Evolutionary conservation across 2,113 vertebrate genomes (phyloP).

Genomic region (Zapus hudsonius): DNA sequence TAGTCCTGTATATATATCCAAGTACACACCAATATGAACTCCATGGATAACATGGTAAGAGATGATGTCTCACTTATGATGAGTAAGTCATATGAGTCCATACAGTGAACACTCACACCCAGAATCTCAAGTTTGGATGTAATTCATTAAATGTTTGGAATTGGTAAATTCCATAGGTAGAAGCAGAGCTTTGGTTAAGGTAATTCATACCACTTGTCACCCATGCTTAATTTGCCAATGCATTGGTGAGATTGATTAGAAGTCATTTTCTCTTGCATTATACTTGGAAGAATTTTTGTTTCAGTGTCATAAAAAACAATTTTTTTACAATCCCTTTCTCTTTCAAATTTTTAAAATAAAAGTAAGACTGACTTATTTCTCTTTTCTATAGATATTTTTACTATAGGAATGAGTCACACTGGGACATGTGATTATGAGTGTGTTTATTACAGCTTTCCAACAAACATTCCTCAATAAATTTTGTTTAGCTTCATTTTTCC

Average conservation of each 20-base stretch:
- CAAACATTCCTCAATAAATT: neutral
- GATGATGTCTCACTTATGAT: neutral
- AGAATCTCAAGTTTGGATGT: neutral
- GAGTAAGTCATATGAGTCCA: neutral
- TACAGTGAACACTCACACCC: neutral
- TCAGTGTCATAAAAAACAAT: neutral
- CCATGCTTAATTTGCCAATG: neutral
- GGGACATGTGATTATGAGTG: neutral
- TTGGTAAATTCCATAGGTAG: neutral
- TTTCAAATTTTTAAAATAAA: conserved; percentile 23
- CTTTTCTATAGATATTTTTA: neutral
- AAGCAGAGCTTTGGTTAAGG: neutral
- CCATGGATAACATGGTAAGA: neutral
- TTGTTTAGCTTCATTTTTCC: conserved; percentile 18
- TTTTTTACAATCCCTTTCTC: neutral
- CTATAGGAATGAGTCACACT: neutral
- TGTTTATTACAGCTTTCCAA: neutral
- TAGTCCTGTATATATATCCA: no score
- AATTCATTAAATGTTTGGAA: neutral
- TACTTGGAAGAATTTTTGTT: neutral
- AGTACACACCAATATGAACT: neutral
- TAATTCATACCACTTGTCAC: neutral
- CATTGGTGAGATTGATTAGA: conserved; percentile 20
- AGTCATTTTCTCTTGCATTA: neutral
- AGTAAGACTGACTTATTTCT: neutral